phyloP scores from a whole-genome alignment of 1,140 invertebrate genomes.

The Hyposmocoma kahamanoa region DNA sequence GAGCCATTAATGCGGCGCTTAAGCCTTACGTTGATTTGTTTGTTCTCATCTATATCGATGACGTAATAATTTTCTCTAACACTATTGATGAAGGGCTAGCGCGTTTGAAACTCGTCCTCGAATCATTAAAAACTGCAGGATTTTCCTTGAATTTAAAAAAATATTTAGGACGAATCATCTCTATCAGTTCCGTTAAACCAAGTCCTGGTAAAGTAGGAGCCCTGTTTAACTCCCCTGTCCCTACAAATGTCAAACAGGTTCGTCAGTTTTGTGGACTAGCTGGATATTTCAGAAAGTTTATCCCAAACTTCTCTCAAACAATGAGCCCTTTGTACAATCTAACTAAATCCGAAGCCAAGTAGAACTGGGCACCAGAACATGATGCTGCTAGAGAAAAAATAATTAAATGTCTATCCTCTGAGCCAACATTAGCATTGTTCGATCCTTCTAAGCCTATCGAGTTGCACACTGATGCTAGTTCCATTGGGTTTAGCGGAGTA shows the following conservation, averaged over 20 bases:
- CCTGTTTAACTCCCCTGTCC: background rate
- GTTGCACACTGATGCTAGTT: slow-evolving; percentile 1
- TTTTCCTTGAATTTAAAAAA: slow-evolving; percentile 1
- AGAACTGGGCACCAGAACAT: background rate
- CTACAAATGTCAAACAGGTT: background rate
- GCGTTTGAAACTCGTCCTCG: background rate
- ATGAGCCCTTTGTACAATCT: background rate
- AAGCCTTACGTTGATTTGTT: background rate
- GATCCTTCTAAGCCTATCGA: background rate
- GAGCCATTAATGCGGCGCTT: background rate
- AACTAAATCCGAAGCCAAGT: background rate
- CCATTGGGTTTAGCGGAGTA: background rate
- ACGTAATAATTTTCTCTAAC: background rate
- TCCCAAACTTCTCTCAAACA: slow-evolving; percentile 12
- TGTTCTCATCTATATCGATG: background rate
- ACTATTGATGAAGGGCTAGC: background rate
- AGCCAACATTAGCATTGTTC: background rate
- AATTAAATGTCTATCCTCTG: background rate
- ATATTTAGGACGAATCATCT: slow-evolving; percentile 14
- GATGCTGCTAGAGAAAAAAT: background rate
- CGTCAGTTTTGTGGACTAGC: background rate
- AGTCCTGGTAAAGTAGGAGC: slow-evolving; percentile 31
- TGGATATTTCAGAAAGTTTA: slow-evolving; percentile 8
- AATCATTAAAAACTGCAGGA: background rate
- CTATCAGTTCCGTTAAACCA: slow-evolving; percentile 23